Conservation (phyloP, 2,888 invertebrate genomes). For the Drosophila birchii region DNA sequence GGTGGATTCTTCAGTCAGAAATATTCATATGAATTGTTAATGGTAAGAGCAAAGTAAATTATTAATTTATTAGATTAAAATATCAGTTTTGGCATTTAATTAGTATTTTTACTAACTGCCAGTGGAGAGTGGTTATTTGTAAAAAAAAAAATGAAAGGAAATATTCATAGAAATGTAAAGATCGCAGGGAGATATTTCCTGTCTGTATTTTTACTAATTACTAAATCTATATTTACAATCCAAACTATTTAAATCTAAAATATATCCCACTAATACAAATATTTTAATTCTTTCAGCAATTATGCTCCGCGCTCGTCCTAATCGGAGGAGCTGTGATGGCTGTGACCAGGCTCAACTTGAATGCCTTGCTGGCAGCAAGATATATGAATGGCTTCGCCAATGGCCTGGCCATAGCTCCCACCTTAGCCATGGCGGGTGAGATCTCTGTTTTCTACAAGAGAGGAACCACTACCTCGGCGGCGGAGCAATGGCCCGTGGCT, state of each 20-base stretch:
- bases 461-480: conserved; percentile 66
- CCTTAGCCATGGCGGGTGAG: conserved; percentile 79
- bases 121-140: background rate
- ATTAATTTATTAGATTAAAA: background rate
- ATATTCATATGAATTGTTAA: conserved; percentile 62
- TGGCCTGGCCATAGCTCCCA: conserved; percentile 74
- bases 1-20: conserved; percentile 45
- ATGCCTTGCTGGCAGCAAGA: conserved; percentile 58
- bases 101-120: background rate
- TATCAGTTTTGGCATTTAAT: background rate
- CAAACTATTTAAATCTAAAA: background rate
- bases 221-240: no score
- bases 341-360: conserved; percentile 21
- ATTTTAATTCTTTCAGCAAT: conserved; percentile 21
- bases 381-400: conserved; percentile 76
- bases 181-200: background rate
- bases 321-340: conserved; percentile 62
- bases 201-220: no score
- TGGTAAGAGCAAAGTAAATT: conserved; percentile 52
- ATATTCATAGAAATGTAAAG: no score
- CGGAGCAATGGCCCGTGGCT: conserved; percentile 67
- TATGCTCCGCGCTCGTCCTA: conserved; percentile 60
- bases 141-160: no score
- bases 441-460: conserved; percentile 66
- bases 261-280: background rate